Percentiles rank a stretch among this genome's conserved stretches.
These are phyloP conservation scores for Tetramorium alpestre DNA, from an alignment of 1,140 invertebrate genomes.

Conservation along the genomic window DNA sequence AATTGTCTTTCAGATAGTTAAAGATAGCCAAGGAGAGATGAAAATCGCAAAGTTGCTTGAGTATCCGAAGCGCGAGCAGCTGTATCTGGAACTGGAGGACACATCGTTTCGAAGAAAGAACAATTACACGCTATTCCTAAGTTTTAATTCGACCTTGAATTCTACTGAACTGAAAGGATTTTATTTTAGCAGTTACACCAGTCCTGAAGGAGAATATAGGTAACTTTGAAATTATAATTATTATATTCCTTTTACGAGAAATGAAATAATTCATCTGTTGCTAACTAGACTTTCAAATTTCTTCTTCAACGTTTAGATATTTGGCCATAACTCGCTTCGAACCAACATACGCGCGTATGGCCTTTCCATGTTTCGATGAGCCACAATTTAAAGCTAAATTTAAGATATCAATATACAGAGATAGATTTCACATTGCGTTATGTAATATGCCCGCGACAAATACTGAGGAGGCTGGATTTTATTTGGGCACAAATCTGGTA, in stretches of 20 bases:
- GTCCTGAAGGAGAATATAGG: conserved; percentile 91
- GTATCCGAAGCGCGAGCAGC: conserved; percentile 93
- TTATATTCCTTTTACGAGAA: conserved; percentile 47
- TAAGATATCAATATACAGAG: conserved; percentile 94
- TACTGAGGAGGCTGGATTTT: conserved; percentile 94
- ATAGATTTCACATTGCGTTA: conserved; percentile 94
- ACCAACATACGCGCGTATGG: conserved; percentile 95
- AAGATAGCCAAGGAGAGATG: conserved; percentile 89
- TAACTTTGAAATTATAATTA: conserved; percentile 80
- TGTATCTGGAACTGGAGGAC: conserved; percentile 94
- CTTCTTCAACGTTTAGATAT: conserved; percentile 87
- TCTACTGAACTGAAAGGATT: conserved; percentile 95
- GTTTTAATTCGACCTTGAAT: conserved; percentile 92
- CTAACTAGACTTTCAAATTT: background rate
- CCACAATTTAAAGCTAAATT: conserved; percentile 98
- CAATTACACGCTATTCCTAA: conserved; percentile 94
- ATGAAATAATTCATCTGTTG: background rate
- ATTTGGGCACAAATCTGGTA: conserved; percentile 93
- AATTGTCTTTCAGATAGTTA: conserved; percentile 87
- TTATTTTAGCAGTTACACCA: conserved; percentile 95
- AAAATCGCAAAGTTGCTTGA: conserved; percentile 92
- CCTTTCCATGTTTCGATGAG: conserved; percentile 99
- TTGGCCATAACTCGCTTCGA: conserved; percentile 98
- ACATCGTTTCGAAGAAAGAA: conserved; percentile 90
- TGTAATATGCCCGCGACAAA: conserved; percentile 96